phyloP scores from a whole-genome alignment of 2,113 vertebrate species.

The Peucedramus taeniatus region DNA sequence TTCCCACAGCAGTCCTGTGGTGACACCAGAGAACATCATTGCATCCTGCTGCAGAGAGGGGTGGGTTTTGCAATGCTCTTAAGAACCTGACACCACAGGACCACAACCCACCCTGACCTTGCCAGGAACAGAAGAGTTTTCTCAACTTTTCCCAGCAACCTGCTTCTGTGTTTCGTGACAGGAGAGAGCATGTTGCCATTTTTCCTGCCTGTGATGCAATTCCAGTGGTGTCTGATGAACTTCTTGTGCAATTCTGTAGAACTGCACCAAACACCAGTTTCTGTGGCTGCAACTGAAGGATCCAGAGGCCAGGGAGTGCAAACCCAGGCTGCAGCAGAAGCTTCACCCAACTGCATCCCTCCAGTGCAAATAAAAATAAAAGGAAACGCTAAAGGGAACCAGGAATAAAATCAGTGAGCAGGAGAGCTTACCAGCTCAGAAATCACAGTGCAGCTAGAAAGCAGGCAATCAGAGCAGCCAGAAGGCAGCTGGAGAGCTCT shows the following conservation, averaged over 20 bases:
- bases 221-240: background rate
- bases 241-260: background rate
- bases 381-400: background rate
- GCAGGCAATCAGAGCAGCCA: background rate
- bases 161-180: background rate
- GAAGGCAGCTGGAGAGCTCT: background rate
- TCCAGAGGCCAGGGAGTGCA: background rate
- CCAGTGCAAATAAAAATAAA: background rate
- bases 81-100: background rate
- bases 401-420: background rate
- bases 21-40: background rate
- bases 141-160: background rate
- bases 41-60: accelerated
- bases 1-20: background rate
- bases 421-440: background rate
- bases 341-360: background rate
- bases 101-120: background rate
- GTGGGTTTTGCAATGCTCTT: background rate
- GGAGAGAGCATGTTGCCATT: background rate
- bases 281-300: background rate
- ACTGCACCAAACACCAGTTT: background rate
- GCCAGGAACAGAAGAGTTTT: background rate
- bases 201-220: background rate
- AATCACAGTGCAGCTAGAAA: background rate
- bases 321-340: background rate